A percentile compares a stretch with the other conserved stretches of the same genome.
Evolutionary conservation across 2,113 vertebrate genomes (phyloP).

Genomic region (Mirza zaza): DNA sequence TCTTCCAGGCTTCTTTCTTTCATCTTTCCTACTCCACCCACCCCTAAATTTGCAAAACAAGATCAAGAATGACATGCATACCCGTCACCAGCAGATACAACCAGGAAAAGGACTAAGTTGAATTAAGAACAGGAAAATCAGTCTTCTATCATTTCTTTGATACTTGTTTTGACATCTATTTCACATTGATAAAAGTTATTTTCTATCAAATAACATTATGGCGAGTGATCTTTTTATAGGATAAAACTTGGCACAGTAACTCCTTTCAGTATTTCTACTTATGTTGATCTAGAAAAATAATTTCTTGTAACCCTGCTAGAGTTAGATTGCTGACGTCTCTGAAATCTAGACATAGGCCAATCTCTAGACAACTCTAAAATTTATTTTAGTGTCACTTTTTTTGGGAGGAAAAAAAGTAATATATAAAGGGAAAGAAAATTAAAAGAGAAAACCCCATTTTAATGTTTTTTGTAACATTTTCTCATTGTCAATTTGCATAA

Average conservation of each 20-base stretch:
- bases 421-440: background rate
- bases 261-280: background rate
- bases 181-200: background rate
- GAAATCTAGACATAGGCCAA: background rate
- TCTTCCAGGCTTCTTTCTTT: background rate
- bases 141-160: background rate
- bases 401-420: background rate
- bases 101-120: background rate
- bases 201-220: background rate
- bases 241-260: background rate
- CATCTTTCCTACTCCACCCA: background rate
- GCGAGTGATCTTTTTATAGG: background rate
- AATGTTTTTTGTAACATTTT: background rate
- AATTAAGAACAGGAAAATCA: background rate
- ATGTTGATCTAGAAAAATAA: background rate
- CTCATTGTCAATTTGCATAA: background rate
- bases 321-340: background rate
- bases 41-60: background rate
- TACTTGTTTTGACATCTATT: constrained; percentile 5
- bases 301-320: background rate
- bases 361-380: background rate
- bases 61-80: background rate
- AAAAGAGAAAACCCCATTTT: background rate
- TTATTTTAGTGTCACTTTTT: background rate
- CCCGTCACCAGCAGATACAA: background rate